Evolutionary conservation across 2,888 invertebrate genomes (phyloP).

Genomic region (Dryobota labecula): DNA sequence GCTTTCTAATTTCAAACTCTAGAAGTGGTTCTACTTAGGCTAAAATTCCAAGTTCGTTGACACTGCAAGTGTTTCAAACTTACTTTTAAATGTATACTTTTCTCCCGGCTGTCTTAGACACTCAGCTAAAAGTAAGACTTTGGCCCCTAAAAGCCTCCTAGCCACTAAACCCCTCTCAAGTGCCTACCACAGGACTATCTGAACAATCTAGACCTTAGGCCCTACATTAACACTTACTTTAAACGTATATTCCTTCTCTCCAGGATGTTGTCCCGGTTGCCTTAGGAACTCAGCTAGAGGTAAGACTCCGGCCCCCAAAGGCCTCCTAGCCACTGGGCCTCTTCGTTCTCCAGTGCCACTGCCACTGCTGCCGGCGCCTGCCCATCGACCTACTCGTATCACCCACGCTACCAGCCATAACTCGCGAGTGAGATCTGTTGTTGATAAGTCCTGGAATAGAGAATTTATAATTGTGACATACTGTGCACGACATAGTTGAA

Average conservation of each 20-base stretch:
- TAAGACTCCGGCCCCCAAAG: conserved; percentile 96
- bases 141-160: conserved; percentile 96
- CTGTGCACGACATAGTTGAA: background rate
- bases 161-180: conserved; percentile 90
- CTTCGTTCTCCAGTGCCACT: conserved; percentile 88
- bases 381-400: conserved; percentile 96
- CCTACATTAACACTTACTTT: conserved; percentile 86
- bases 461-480: background rate
- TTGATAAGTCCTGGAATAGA: conserved; percentile 93
- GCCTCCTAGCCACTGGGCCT: conserved; percentile 92
- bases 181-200: conserved; percentile 74
- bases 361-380: conserved; percentile 85
- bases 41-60: background rate
- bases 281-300: conserved; percentile 93
- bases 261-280: conserved; percentile 90
- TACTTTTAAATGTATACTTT: conserved; percentile 95
- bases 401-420: conserved; percentile 97
- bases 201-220: background rate
- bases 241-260: conserved; percentile 95
- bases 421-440: conserved; percentile 95
- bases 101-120: conserved; percentile 89
- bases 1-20: background rate
- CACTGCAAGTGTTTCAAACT: background rate
- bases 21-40: background rate
- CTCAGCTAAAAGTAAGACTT: conserved; percentile 94